Base-by-base conservation (phyloP, 2,797 vertebrate species). In the Siniperca undulata region DNA sequence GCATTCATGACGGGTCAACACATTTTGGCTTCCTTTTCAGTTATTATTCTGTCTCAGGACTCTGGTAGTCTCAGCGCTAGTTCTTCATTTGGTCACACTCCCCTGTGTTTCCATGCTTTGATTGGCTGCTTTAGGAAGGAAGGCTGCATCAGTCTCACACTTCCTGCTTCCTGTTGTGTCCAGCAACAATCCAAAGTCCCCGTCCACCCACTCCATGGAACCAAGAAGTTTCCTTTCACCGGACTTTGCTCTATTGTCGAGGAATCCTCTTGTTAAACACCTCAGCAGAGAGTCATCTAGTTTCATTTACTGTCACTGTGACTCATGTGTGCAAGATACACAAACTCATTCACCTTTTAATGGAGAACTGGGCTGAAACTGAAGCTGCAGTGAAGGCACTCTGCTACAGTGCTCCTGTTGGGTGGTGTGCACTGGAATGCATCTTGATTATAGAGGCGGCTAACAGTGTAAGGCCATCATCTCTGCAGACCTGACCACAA, bases 121-220 rank as follows among this genome's bases (percentile, higher is more conserved):
- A 96, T 95, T 95, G 95, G 95, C 94, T 93, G 90, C 84, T 85
- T 76, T 87, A 92, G 95, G 95, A 96, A 96, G 95, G 95, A 96
- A 96, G 93, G 82, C 92, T 92, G 92, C 89, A 90, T 95, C 93
- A 94, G 93, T 83, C 89, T 91, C 84, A 70, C 75, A 79, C 93
- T 96, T 96, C 96, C 96, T 96, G 95, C 92, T 96, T 96, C 95
- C 95, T 96, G 95, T 96, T 96, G 94, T 96, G 95, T 95, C 94
- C 94, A 90, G 91, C 81, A 94, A 92, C 92, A 93, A 91, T 91
- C 84, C 84, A 88, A 76, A 76, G 48, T 12, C 19, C 74, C 65
- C 76, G 80, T 58, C 85, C 78, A 82, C 77, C 76, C 85, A 81
- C 68, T 82, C 83, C 0, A 8, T 86, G 84, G 79, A 92, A 90